Evolutionary conservation across 2,113 vertebrate genomes (phyloP), one percentile per base, ranked within the genome.

Genomic region (Pungitius pungitius): DNA sequence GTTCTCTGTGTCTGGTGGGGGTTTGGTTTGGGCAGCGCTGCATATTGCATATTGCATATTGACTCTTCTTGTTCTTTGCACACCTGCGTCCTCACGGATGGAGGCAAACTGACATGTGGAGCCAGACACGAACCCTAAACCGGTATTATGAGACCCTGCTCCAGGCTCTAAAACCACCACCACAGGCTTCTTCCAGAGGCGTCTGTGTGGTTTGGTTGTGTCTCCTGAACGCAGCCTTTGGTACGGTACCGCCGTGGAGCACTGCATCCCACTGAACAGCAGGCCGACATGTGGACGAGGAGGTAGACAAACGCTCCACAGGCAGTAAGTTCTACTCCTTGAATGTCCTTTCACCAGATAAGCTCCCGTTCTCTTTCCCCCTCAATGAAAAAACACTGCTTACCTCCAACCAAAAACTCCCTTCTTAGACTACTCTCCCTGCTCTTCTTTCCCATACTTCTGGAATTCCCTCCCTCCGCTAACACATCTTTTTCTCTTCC

Each of bases 11-110:
- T 86, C 77, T 70, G 78, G 78, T 84, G 77, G 87, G 73, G 89
- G 83, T 92, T 90, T 91, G 90, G 88, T 86, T 90, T 78, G 80
- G 76, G 4, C 33, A 35, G 33, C 33, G 33, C 6, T 35, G 33
- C 51, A 67, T 2, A 3, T 1, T 3, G 11, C 24, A 2, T 27
- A 39, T 2, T 40, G 24, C 20, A n/a, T 10, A 26, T 43, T n/a
- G 7, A 37, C 33, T 55, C 37, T 35, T 4, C 10, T 3, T 5
- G 26, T 13, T 33, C 27, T 33, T 27, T 62, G 60, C 60, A 18
- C 6, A 43, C 42, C 43, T 51, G 18, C 24, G 27, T 49, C 14
- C 15, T 52, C 49, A 51, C 49, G 22, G 45, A 18, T 9, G 18
- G 45, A 18, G 20, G 49, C n/a, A 24, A 24, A 52, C 47, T 22